phyloP scores from a whole-genome alignment of 2,888 invertebrate genomes.

The Leptarthrus brevirostris region DNA sequence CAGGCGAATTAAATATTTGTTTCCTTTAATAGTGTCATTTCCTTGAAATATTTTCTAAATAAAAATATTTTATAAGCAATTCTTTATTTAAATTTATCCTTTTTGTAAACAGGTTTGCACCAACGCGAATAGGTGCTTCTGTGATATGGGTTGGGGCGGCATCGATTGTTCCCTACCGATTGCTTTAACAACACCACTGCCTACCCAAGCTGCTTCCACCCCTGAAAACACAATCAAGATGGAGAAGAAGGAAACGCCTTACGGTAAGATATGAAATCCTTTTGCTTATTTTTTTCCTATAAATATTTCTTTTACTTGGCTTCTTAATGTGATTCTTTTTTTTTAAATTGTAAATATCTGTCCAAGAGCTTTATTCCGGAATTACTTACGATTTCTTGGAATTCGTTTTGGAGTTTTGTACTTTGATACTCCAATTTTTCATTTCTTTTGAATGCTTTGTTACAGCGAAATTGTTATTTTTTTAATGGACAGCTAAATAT shows the following conservation, averaged over 20 bases:
- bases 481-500: neutral
- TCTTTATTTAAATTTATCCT: conserved; percentile 48
- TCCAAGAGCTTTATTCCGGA: conserved; percentile 33
- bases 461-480: neutral
- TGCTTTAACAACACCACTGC: conserved; percentile 73
- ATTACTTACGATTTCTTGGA: conserved; percentile 1
- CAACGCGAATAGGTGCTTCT: conserved; percentile 91
- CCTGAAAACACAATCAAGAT: conserved; percentile 74
- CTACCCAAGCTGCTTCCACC: conserved; percentile 71
- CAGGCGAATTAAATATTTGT: too few species aligned
- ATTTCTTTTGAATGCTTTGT: conserved; percentile 19
- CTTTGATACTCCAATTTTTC: neutral
- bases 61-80: conserved; percentile 18
- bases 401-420: neutral
- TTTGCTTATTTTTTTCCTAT: neutral
- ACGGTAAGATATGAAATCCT: conserved; percentile 76
- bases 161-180: conserved; percentile 86
- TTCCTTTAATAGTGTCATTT: too few species aligned
- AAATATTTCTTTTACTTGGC: conserved; percentile 22
- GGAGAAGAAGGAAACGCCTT: conserved; percentile 92
- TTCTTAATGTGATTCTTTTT: conserved; percentile 39
- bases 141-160: conserved; percentile 88
- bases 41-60: neutral
- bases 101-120: conserved; percentile 81
- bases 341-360: conserved; percentile 22